Base-by-base conservation (phyloP, 2,113 vertebrate species). In the Eulacestoma nigropectus region DNA sequence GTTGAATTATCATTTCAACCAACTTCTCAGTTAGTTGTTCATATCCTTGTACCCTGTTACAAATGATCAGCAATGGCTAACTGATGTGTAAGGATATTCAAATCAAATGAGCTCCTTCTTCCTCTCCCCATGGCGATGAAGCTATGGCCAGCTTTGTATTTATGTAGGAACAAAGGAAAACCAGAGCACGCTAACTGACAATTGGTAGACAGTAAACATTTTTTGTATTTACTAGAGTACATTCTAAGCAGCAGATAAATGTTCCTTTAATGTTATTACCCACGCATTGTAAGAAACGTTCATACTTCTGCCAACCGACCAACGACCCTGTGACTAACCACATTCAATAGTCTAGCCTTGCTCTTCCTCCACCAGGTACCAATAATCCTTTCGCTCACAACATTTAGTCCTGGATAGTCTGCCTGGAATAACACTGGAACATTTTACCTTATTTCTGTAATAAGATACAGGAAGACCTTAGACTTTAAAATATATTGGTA, bases 321-420 rank as follows among this genome's bases (percentile, higher is more conserved):
- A 85, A 92, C 87, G 84, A 97, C 75, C 82, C 68, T 59, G 55
- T 55, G 65, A 95, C 70, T 87, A 92, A 97, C 47, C 64, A 83
- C 35, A 92, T 65, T 78, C 74, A 88, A 11, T 21, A 50, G 53
- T 83, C 77, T 83, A 94, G 59, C 92, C 90, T 91, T 95, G 82
- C 60, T 92, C 79, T 96, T 96, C 87, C 91, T 94, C 80, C 84
- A 87, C 73, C 79, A 73, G 84, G 42, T 87, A 90, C 79, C 80
- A 92, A 74, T 96, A 97, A 97, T 96, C 95, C 84, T 49, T 96
- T 95, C 44, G 29, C 85, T 72, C 59, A 81, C 53, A 60, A 8
- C 26, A 15, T 35, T 92, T 92, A 92, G 41, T 90, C 81, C 79
- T 57, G 65, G 84, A 53, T 69, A 83, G 20, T 42, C 79, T 94